phyloP scores from a whole-genome alignment of 2,113 vertebrate genomes.

The Zingel zingel region DNA sequence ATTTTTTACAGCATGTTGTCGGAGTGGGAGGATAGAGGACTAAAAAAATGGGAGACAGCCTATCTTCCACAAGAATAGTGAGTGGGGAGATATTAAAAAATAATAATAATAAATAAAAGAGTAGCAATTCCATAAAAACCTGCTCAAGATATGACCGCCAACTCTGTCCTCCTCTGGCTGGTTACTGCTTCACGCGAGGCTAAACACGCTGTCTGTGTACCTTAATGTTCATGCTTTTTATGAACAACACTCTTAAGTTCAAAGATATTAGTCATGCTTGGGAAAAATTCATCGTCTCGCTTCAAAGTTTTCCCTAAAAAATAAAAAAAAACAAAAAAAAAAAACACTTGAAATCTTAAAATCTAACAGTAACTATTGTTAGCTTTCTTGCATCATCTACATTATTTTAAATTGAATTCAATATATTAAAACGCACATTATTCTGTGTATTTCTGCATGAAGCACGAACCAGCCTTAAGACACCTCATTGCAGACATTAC shows the following conservation, averaged over 20 bases:
- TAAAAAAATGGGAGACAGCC: neutral
- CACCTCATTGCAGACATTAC: slow-evolving; percentile 17
- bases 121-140: neutral
- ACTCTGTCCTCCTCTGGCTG: slow-evolving; percentile 19
- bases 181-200: slow-evolving; percentile 32
- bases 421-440: neutral
- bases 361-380: neutral
- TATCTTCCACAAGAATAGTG: neutral
- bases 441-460: slow-evolving; percentile 4
- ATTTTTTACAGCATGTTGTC: neutral
- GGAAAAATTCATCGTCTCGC: neutral
- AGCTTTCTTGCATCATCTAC: neutral
- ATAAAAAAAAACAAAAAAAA: neutral
- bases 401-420: neutral
- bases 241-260: slow-evolving; percentile 1
- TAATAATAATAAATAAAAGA: too few species aligned
- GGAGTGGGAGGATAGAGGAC: neutral
- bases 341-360: neutral
- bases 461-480: slow-evolving; percentile 19
- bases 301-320: neutral
- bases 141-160: slow-evolving; percentile 19
- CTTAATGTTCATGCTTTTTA: neutral
- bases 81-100: neutral
- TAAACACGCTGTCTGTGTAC: slow-evolving; percentile 7
- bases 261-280: neutral